Evolutionary conservation across 2,888 invertebrate species (phyloP).

Genomic region (Heteromyza rotundicornis): DNA sequence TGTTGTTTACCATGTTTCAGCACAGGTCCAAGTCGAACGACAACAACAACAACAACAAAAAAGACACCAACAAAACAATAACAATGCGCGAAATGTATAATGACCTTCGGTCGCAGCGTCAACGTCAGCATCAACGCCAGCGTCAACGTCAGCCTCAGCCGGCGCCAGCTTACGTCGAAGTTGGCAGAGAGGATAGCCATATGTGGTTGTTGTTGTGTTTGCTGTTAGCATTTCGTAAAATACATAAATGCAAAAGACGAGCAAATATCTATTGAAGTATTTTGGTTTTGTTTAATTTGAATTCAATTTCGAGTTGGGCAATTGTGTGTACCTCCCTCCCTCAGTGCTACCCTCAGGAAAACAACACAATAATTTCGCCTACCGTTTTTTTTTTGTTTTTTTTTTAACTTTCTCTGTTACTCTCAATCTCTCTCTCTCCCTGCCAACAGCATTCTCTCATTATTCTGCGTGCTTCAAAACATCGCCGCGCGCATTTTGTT

Average conservation of each 20-base stretch:
- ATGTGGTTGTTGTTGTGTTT: conserved; percentile 4
- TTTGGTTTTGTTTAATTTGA: conserved; percentile 19
- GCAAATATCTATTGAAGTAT: too few species aligned
- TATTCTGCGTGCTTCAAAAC: not conserved
- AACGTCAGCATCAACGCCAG: not conserved
- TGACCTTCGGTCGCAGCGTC: conserved; percentile 48
- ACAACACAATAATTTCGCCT: not conserved
- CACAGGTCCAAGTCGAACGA: conserved; percentile 48
- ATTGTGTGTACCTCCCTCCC: not conserved
- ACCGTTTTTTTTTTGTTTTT: not conserved
- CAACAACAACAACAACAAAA: conserved; percentile 36
- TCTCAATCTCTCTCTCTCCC: not conserved
- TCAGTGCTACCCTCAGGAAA: not conserved
- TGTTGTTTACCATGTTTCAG: conserved; percentile 43
- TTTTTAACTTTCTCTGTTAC: not conserved
- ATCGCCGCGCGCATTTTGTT: conserved; percentile 36
- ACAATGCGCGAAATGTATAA: conserved; percentile 42
- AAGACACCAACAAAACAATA: conserved; percentile 22
- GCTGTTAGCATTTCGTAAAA: not conserved
- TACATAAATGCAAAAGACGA: too few species aligned
- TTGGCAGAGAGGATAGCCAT: not conserved
- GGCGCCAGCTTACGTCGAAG: not conserved
- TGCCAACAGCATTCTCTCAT: not conserved
- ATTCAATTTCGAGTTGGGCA: not conserved
- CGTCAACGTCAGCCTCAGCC: conserved; percentile 14